Evolutionary conservation across 2,797 vertebrate genomes (phyloP).

Genomic region (Zalophus californianus): DNA sequence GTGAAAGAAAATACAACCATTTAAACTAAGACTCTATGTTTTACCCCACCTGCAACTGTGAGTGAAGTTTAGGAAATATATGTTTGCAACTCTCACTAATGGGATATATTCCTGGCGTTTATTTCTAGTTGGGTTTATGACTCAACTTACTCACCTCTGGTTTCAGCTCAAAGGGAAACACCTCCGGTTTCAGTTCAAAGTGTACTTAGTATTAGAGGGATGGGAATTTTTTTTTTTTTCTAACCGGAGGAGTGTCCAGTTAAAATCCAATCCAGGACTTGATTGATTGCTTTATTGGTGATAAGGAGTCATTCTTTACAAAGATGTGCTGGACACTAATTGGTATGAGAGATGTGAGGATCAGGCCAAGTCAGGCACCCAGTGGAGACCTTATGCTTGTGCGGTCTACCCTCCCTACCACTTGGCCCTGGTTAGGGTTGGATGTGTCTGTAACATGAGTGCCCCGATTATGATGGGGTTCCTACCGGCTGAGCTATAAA

Average conservation of each 20-base stretch:
- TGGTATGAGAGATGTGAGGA: background rate
- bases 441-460: background rate
- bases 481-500: background rate
- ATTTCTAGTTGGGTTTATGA: constrained; percentile 31
- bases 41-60: background rate
- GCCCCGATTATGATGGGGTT: background rate
- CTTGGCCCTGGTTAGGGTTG: background rate
- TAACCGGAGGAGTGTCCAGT: background rate
- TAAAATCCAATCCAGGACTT: background rate
- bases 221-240: background rate
- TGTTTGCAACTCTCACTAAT: background rate
- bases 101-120: background rate
- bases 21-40: background rate
- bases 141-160: background rate
- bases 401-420: rapidly evolving
- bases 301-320: background rate
- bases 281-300: background rate
- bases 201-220: constrained; percentile 1
- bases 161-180: constrained; percentile 1
- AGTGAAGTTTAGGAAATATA: constrained; percentile 39
- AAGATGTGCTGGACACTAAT: background rate
- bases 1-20: background rate
- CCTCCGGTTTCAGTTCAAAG: constrained; percentile 5
- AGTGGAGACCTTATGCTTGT: background rate
- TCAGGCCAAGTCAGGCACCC: background rate